phyloP scores from a whole-genome alignment of 2,888 invertebrate species.

The Pachliopta kotzebuea region DNA sequence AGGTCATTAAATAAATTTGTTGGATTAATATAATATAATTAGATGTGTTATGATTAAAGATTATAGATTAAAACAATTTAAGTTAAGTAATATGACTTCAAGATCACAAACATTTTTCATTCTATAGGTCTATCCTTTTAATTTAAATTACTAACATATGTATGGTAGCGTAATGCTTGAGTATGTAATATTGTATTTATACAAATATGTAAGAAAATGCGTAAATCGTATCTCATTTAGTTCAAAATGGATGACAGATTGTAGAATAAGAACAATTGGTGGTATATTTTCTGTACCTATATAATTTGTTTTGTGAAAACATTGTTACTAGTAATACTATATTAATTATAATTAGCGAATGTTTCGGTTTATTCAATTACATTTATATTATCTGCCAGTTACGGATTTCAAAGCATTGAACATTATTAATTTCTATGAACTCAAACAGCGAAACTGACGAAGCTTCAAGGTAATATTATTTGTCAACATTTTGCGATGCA shows the following conservation, averaged over 20 bases:
- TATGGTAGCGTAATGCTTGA: too few relatives aligned
- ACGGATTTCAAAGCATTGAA: constrained; percentile 54
- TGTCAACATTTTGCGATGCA: constrained; percentile 39
- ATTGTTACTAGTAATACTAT: constrained; percentile 34
- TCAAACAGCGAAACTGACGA: constrained; percentile 78
- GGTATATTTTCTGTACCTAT: constrained; percentile 57
- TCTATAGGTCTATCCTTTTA: background rate
- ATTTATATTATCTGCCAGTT: constrained; percentile 54
- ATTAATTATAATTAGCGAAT: constrained; percentile 43
- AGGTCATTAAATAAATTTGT: background rate
- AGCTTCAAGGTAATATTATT: constrained; percentile 76
- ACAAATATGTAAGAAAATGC: constrained; percentile 28
- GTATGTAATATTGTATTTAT: too few relatives aligned
- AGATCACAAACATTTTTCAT: background rate
- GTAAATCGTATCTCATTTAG: constrained; percentile 40
- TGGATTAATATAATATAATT: background rate
- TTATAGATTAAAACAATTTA: background rate
- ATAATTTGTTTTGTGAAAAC: constrained; percentile 51
- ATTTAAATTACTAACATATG: too few relatives aligned
- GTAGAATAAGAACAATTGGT: constrained; percentile 57
- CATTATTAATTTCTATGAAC: constrained; percentile 77
- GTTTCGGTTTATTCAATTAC: constrained; percentile 45
- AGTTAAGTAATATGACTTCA: background rate
- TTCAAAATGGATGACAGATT: constrained; percentile 68
- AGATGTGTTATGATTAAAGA: background rate